Evolutionary conservation across 1,140 invertebrate species (phyloP).

Genomic region (Gonatopus flavifemur): DNA sequence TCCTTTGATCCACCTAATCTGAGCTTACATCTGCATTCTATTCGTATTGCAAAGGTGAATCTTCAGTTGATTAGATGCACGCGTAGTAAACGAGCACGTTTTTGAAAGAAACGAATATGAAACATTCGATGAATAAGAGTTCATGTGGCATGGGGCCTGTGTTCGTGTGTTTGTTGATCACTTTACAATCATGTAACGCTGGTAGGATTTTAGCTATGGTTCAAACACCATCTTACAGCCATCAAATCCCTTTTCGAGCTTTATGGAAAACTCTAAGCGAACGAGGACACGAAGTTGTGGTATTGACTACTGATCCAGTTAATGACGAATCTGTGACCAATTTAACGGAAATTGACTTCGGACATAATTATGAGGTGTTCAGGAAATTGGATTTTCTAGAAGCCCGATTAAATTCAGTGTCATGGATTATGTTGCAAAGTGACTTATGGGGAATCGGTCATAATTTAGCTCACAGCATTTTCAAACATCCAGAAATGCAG

Average conservation of each 20-base stretch:
- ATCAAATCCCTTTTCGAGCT: conserved; percentile 9
- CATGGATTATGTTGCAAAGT: neutral
- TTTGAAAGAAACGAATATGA: too few relatives aligned
- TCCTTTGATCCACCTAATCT: too few relatives aligned
- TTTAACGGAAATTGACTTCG: conserved; percentile 15
- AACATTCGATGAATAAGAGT: too few relatives aligned
- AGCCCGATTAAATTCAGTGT: neutral
- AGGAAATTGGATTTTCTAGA: neutral
- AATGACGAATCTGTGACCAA: conserved; percentile 3
- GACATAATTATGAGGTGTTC: neutral
- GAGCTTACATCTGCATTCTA: too few relatives aligned
- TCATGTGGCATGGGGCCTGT: neutral
- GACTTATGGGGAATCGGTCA: neutral
- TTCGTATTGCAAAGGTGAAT: too few relatives aligned
- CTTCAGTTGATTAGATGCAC: too few relatives aligned
- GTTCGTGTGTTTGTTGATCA: neutral
- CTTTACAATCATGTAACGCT: neutral
- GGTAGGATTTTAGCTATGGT: conserved; percentile 9
- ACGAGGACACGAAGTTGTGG: conserved; percentile 17
- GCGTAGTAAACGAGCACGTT: too few relatives aligned
- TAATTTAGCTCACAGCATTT: neutral
- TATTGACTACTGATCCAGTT: conserved; percentile 2
- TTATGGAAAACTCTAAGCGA: neutral
- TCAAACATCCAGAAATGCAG: conserved; percentile 18
- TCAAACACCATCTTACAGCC: conserved; percentile 8